Evolutionary conservation across 1,140 invertebrate species (phyloP).

Genomic region (Ceratosolen fusciceps): DNA sequence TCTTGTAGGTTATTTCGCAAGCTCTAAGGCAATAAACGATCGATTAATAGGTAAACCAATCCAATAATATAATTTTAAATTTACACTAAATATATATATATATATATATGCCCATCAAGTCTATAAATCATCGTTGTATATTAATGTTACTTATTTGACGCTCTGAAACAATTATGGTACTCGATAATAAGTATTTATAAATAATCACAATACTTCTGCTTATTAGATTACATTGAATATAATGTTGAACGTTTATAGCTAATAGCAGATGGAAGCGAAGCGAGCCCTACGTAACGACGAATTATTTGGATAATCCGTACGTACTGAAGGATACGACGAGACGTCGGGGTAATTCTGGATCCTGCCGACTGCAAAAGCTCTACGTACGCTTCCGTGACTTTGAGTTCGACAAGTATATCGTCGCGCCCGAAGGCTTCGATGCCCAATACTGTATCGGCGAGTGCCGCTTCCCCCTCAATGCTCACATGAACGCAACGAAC

Average conservation of each 20-base stretch:
- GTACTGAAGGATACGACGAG: background rate
- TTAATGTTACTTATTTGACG: too few species aligned
- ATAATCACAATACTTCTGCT: background rate
- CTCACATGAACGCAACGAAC: slow-evolving; percentile 91
- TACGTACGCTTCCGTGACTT: slow-evolving; percentile 89
- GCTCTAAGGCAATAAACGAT: slow-evolving; percentile 54
- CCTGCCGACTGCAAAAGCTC: slow-evolving; percentile 84
- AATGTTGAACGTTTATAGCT: background rate
- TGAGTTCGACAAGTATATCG: slow-evolving; percentile 91
- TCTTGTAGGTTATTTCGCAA: slow-evolving; percentile 85
- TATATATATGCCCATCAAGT: too few species aligned
- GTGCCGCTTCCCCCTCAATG: slow-evolving; percentile 89
- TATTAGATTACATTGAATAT: background rate
- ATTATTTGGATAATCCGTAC: background rate
- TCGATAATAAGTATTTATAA: background rate
- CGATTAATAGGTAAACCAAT: slow-evolving; percentile 8
- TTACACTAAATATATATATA: too few species aligned
- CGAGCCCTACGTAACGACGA: background rate
- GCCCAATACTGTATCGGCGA: slow-evolving; percentile 90
- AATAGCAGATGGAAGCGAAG: slow-evolving; percentile 6
- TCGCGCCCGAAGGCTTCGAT: slow-evolving; percentile 88
- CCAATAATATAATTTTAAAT: background rate
- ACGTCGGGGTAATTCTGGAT: slow-evolving; percentile 53
- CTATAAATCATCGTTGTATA: too few species aligned
- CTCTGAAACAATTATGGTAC: too few species aligned